Conservation (phyloP, 2,888 invertebrate species). For the Eupithecia inturbata region DNA sequence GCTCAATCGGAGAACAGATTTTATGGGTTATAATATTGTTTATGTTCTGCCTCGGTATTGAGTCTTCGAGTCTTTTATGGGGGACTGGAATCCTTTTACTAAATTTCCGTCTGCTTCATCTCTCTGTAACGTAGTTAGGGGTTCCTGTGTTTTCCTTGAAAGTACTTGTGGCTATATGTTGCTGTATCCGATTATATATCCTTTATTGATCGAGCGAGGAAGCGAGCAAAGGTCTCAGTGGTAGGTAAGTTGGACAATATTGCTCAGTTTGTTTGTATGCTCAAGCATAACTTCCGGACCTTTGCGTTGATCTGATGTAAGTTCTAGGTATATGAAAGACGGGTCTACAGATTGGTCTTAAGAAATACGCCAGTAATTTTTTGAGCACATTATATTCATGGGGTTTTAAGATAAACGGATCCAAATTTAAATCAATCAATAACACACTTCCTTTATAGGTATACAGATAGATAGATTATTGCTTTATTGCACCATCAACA, state of each 20-base stretch:
- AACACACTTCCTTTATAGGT: not conserved
- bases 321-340: not conserved
- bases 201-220: constrained; percentile 9
- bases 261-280: not conserved
- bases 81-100: constrained; percentile 42
- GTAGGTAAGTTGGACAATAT: not conserved
- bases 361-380: not conserved
- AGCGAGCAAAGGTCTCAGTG: not conserved
- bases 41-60: constrained; percentile 29
- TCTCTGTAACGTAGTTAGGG: constrained; percentile 38
- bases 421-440: not conserved
- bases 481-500: no score
- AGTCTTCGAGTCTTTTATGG: constrained; percentile 34
- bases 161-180: constrained; percentile 43
- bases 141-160: constrained; percentile 46
- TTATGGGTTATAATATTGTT: constrained; percentile 37
- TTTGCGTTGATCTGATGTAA: not conserved
- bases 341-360: not conserved
- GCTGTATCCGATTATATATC: constrained; percentile 47
- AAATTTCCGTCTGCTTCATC: constrained; percentile 40
- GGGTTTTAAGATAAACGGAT: not conserved
- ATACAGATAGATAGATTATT: no score
- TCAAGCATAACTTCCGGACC: not conserved
- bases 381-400: not conserved
- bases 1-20: constrained; percentile 39